These are phyloP conservation scores for Actenoides lindsayi DNA, from an alignment of 2,113 vertebrate genomes.

Conservation along the genomic window DNA sequence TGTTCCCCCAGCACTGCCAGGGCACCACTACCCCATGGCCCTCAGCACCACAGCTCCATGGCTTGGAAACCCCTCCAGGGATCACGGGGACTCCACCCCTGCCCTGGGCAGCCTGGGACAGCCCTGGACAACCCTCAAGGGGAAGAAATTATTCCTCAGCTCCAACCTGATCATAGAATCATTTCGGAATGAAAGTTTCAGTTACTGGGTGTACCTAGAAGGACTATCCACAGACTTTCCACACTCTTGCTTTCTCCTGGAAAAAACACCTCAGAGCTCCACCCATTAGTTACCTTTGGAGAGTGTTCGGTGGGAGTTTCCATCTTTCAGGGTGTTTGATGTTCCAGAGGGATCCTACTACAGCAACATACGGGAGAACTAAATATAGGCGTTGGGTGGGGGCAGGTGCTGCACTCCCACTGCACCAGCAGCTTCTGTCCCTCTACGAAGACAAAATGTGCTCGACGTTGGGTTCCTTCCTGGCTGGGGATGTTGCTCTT, in stretches of 20 bases:
- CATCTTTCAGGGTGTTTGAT: background rate
- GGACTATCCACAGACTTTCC: background rate
- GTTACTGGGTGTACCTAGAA: background rate
- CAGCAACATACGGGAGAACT: conserved; percentile 36
- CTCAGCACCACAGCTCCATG: too few species aligned
- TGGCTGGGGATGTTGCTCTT: background rate
- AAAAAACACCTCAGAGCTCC: background rate
- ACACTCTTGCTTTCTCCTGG: background rate
- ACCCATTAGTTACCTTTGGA: background rate
- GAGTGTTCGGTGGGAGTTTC: background rate
- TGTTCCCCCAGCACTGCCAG: background rate
- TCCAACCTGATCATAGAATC: background rate
- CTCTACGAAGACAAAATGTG: background rate
- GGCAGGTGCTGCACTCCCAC: conserved; percentile 50
- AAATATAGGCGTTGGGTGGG: conserved; percentile 36
- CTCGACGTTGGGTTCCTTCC: background rate
- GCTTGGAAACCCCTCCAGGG: too few species aligned
- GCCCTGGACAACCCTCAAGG: background rate
- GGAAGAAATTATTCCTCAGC: background rate
- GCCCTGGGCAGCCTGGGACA: too few species aligned
- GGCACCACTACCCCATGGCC: too few species aligned
- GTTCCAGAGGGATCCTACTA: background rate
- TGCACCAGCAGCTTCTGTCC: background rate
- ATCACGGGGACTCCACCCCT: background rate
- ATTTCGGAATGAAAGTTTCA: background rate